Percentiles rank a stretch among this genome's conserved stretches.
Conservation (phyloP, 2,888 invertebrate genomes). For the Aphidius colemani region DNA sequence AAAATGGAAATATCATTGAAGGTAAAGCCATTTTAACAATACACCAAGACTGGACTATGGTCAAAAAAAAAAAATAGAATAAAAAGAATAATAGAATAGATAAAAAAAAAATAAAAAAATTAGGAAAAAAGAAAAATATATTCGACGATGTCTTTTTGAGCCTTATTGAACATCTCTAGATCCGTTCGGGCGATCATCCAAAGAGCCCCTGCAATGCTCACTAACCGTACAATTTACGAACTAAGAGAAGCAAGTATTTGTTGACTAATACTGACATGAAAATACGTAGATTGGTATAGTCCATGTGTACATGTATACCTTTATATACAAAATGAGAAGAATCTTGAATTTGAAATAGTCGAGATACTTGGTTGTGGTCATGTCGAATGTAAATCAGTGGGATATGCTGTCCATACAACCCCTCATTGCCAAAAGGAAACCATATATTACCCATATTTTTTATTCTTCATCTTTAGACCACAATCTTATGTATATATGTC, state of each 20-base stretch:
- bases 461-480: slow-evolving; percentile 24
- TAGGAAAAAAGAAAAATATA: slow-evolving; percentile 24
- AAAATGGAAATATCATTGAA: no score
- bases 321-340: not conserved
- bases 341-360: slow-evolving; percentile 6
- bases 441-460: slow-evolving; percentile 23
- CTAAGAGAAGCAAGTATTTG: no score
- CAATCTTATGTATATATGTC: not conserved
- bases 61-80: no score
- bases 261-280: no score
- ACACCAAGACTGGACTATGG: no score
- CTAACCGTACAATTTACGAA: no score
- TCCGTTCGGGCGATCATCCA: slow-evolving; percentile 34
- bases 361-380: slow-evolving; percentile 21
- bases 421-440: slow-evolving; percentile 35
- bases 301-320: no score
- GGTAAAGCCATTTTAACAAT: no score
- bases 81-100: no score
- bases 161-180: slow-evolving; percentile 37
- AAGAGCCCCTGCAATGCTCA: slow-evolving; percentile 27
- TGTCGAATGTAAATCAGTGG: slow-evolving; percentile 41
- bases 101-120: no score
- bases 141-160: slow-evolving; percentile 33
- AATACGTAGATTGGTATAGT: no score
- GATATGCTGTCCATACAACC: slow-evolving; percentile 34